Base-by-base conservation (phyloP, 1,140 invertebrate species). In the Cecropterus lyciades region DNA sequence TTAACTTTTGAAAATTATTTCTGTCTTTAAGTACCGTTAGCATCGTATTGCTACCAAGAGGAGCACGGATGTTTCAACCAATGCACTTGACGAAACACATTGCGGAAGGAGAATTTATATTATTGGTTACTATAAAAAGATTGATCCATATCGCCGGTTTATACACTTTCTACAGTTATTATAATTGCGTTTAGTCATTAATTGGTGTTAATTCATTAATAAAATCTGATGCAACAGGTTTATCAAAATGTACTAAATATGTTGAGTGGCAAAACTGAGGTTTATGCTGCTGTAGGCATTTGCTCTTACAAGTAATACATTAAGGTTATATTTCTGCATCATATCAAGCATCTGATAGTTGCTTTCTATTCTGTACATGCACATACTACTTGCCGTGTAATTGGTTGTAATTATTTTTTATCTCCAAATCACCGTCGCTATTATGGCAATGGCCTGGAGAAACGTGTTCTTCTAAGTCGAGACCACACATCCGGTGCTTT, bases 331-430 rank as follows among this genome's bases (percentile, higher is more conserved):
- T 67, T 59, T 59, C 14, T 59, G 42, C 42, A 46, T 0, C 45
- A 65, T 43, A 45, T 30, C 52, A 48, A 42, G 37, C 60, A 42
- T 73, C 69, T 72, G 16, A 16, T 20, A 45, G 15, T 13, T 27
- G 43, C 55, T 59, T 59, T 59, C 42, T 59, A 59, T 46, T 59
- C 55, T 30, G 24, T n/a, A 57, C 20, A 42, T 16, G 37, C 15
- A 8, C 33, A 15, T 20, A 56, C 16, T 40, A 45, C 42, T 11
- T 10, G 9, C 37, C 53, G n/a, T 67, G 72, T 73, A 79, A 78
- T 66, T 72, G 49, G 33, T 67, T 72, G 65, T 79, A 75, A 75
- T 82, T 70, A 70, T 67, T 72, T 73, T 75, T 49, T 73, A 70
- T 69, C 67, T 67, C 33, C 56, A 53, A 55, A 69, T 72, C 69